Conservation (phyloP, 2,113 vertebrate genomes). For the Python bivittatus region DNA sequence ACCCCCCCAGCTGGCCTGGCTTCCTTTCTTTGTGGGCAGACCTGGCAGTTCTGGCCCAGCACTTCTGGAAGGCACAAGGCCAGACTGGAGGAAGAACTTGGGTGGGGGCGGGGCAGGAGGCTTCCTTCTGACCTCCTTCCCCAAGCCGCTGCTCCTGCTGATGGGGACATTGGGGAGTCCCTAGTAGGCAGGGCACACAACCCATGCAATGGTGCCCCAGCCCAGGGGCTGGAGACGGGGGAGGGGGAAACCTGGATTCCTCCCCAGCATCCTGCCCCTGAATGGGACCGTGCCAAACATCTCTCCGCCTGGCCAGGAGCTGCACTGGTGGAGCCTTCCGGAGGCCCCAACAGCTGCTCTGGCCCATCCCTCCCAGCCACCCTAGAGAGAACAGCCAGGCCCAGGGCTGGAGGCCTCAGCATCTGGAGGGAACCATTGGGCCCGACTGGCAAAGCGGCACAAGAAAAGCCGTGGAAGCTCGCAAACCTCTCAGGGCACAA, state of each 20-base stretch:
- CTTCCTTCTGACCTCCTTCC: background rate
- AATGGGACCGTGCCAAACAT: conserved; percentile 33
- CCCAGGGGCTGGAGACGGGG: background rate
- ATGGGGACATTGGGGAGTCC: background rate
- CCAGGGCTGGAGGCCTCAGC: too few species aligned
- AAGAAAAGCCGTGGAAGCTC: background rate
- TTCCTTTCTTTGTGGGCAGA: too few species aligned
- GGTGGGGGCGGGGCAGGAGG: too few species aligned
- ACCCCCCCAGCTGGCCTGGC: too few species aligned
- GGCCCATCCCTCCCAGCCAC: too few species aligned
- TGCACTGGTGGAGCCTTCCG: background rate
- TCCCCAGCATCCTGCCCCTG: background rate
- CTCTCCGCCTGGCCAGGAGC: background rate
- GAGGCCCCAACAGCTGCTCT: background rate
- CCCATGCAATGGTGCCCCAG: background rate
- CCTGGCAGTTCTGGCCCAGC: too few species aligned
- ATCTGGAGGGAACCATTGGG: too few species aligned
- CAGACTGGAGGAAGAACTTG: too few species aligned
- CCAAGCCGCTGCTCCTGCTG: background rate
- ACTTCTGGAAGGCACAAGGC: too few species aligned
- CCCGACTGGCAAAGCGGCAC: background rate
- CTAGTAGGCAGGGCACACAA: background rate
- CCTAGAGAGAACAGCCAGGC: background rate
- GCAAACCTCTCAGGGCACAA: too few species aligned
- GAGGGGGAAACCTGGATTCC: conserved; percentile 36